These are phyloP conservation scores for Atractosteus spatula DNA, from an alignment of 2,113 vertebrate genomes.

Conservation along the genomic window DNA sequence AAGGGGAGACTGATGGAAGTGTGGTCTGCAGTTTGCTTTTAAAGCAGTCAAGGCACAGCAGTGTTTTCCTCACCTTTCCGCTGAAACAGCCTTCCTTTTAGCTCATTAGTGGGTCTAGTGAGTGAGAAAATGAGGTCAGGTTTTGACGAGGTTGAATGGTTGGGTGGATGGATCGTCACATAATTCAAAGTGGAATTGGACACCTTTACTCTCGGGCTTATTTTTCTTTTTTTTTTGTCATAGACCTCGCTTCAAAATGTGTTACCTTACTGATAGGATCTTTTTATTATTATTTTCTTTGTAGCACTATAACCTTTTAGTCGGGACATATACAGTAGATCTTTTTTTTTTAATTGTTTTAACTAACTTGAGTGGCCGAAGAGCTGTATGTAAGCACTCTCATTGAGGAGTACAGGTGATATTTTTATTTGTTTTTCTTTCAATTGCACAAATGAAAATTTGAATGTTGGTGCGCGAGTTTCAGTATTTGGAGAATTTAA, in stretches of 20 bases:
- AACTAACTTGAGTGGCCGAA: slow-evolving; percentile 75
- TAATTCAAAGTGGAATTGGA: slow-evolving; percentile 74
- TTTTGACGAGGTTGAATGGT: slow-evolving; percentile 7
- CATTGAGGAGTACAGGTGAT: slow-evolving; percentile 86
- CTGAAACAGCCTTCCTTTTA: slow-evolving; percentile 50
- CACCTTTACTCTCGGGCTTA: slow-evolving; percentile 80
- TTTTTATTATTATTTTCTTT: slow-evolving; percentile 67
- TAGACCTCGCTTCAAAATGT: slow-evolving; percentile 78
- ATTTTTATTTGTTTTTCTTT: slow-evolving; percentile 69
- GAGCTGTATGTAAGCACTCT: slow-evolving; percentile 80
- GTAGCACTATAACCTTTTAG: slow-evolving; percentile 87
- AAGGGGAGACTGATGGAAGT: slow-evolving; percentile 32
- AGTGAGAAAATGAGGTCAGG: slow-evolving; percentile 48
- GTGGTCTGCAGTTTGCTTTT: slow-evolving; percentile 44
- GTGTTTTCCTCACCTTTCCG: slow-evolving; percentile 45
- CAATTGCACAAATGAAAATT: slow-evolving; percentile 93
- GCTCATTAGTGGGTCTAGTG: slow-evolving; percentile 65
- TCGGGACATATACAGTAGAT: slow-evolving; percentile 42
- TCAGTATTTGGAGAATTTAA: slow-evolving; percentile 78
- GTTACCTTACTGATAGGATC: slow-evolving; percentile 81
- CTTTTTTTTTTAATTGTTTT: slow-evolving; percentile 61
- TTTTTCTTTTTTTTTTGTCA: slow-evolving; percentile 71
- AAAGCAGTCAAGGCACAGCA: slow-evolving; percentile 44
- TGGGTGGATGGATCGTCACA: slow-evolving; percentile 31
- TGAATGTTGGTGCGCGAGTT: slow-evolving; percentile 89